These are phyloP conservation scores for Tenualosa ilisha DNA, from an alignment of 2,797 vertebrate genomes.

Conservation along the genomic window DNA sequence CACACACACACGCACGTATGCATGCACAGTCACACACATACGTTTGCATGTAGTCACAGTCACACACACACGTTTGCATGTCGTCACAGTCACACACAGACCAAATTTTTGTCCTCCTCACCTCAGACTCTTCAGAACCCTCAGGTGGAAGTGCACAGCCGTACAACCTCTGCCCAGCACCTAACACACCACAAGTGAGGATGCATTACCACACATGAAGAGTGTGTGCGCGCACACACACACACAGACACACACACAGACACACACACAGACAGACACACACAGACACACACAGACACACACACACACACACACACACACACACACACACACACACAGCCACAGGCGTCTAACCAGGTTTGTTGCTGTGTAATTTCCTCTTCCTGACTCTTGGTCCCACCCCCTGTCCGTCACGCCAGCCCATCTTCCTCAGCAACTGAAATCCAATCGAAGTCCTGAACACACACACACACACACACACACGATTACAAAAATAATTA, in stretches of 20 bases:
- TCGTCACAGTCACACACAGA: not conserved
- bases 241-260: not conserved
- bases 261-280: not conserved
- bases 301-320: conserved; percentile 29
- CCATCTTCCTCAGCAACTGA: conserved; percentile 89
- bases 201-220: no score
- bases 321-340: not conserved
- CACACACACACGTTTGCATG: not conserved
- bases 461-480: not conserved
- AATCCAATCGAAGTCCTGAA: conserved; percentile 86
- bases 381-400: conserved; percentile 87
- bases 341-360: conserved; percentile 67
- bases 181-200: not conserved
- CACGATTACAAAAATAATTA: no score
- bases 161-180: conserved; percentile 64
- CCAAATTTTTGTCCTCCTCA: conserved; percentile 42
- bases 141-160: conserved; percentile 75
- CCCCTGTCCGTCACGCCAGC: conserved; percentile 96
- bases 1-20: not conserved
- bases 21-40: rapidly evolving
- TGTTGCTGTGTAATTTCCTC: conserved; percentile 79
- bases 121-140: conserved; percentile 85
- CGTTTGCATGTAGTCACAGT: not conserved
- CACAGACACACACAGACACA: not conserved
- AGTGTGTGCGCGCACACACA: not conserved